phyloP scores from a whole-genome alignment of 2,888 invertebrate genomes.

The Plebejus anna region DNA sequence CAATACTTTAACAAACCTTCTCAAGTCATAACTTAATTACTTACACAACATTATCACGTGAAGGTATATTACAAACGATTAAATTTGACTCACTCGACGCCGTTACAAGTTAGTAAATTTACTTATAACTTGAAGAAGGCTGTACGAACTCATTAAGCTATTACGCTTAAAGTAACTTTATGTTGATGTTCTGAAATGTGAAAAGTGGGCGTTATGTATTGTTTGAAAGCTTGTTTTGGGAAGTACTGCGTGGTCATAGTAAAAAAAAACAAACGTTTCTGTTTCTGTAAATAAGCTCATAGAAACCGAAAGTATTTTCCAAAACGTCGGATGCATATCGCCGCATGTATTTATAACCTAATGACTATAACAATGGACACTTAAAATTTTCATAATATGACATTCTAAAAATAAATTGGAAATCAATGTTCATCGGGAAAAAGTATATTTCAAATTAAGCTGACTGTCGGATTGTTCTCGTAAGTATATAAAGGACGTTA shows the following conservation, averaged over 20 bases:
- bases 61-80: slow-evolving; percentile 5
- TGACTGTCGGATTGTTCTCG: background rate
- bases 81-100: background rate
- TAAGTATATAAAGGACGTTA: background rate
- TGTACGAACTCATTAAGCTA: background rate
- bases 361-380: too few species aligned
- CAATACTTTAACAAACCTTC: background rate
- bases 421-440: background rate
- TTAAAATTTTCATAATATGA: background rate
- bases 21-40: background rate
- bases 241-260: background rate
- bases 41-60: background rate
- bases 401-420: background rate
- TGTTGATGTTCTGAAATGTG: background rate
- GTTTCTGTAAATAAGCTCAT: background rate
- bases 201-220: background rate
- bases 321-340: too few species aligned
- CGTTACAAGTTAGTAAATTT: background rate
- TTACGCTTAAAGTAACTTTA: background rate
- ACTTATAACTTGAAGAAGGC: background rate
- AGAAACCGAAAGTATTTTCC: too few species aligned
- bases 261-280: background rate
- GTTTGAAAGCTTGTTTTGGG: background rate
- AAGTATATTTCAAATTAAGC: background rate
- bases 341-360: too few species aligned